Evolutionary conservation across 1,140 invertebrate species (phyloP).

Genomic region (Diorhabda sublineata): DNA sequence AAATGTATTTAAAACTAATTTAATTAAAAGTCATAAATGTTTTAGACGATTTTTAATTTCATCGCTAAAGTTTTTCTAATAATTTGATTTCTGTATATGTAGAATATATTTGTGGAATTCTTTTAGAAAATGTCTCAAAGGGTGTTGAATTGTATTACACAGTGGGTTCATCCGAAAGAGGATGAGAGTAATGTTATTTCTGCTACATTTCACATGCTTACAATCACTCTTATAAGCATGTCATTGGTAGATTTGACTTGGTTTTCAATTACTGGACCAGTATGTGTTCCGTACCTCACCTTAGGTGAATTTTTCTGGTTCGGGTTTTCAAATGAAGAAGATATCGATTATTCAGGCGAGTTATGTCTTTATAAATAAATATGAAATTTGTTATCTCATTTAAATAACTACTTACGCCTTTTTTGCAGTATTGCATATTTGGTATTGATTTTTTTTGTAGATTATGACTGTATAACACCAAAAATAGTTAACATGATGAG

Average conservation of each 20-base stretch:
- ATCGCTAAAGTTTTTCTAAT: too few relatives aligned
- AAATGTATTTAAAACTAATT: too few relatives aligned
- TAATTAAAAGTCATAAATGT: too few relatives aligned
- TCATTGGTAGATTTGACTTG: conserved; percentile 43
- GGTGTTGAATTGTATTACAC: conserved; percentile 12
- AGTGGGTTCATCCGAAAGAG: conserved; percentile 42
- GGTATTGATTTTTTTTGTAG: conserved; percentile 31
- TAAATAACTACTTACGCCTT: too few relatives aligned
- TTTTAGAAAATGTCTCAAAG: conserved; percentile 13
- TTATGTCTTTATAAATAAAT: too few relatives aligned
- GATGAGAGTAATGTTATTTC: conserved; percentile 43
- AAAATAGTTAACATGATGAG: conserved; percentile 45
- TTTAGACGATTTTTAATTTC: too few relatives aligned
- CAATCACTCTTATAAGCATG: conserved; percentile 44
- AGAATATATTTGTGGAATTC: too few relatives aligned
- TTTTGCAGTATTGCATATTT: too few relatives aligned
- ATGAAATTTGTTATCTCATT: too few relatives aligned
- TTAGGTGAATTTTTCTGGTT: conserved; percentile 46
- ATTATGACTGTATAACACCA: conserved; percentile 40
- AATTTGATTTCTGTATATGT: too few relatives aligned
- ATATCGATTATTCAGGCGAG: conserved; percentile 34
- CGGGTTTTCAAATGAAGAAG: conserved; percentile 35
- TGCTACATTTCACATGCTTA: conserved; percentile 43
- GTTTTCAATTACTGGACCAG: conserved; percentile 41
- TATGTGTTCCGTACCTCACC: conserved; percentile 40